Evolutionary conservation across 2,113 vertebrate species (phyloP), one percentile per base, ranked within the genome.

Genomic region (Carollia perspicillata): DNA sequence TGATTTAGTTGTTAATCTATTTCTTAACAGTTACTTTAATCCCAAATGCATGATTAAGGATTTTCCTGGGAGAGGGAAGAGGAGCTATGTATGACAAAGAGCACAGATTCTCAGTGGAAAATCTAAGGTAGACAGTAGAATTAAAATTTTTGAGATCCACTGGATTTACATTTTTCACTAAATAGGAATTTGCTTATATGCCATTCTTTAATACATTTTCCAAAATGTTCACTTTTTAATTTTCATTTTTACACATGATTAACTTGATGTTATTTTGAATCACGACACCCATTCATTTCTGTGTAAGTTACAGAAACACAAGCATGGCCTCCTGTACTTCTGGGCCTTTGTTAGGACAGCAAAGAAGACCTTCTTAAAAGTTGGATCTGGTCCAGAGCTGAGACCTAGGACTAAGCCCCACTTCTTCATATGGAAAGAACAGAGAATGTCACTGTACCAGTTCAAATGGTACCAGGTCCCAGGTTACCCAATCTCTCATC

Each of bases 151-250:
- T 72, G 49, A 74, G 51, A 69, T 20, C 10, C n/a, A 68, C 30
- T 75, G 6, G 28, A 68, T 84, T 89, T 89, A 74, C 14, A 63
- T 33, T 40, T 81, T 18, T 6, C 84, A 77, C 49, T 83, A 51
- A 92, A 53, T 63, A 89, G 3, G 28, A 47, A 96, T 92, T 92
- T 87, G 37, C 44, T 80, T 91, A 84, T 18, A 89, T 44, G 40
- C 13, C 17, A 93, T 49, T 69, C 28, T 68, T 92, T 92, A 89
- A 79, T n/a, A 66, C 13, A 55, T 63, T 93, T 85, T 49, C 23
- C 65, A 78, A 89, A 80, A 84, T 84, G 23, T 68, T 44, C 33
- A 28, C 30, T 95, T 93, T 30, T 51, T 33, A 78, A 72, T 30
- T 87, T 93, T 86, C 65, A 71, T 78, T 37, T 94, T 33, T 74